Conservation (phyloP, 2,888 invertebrate genomes). For the Nomada fabriciana region DNA sequence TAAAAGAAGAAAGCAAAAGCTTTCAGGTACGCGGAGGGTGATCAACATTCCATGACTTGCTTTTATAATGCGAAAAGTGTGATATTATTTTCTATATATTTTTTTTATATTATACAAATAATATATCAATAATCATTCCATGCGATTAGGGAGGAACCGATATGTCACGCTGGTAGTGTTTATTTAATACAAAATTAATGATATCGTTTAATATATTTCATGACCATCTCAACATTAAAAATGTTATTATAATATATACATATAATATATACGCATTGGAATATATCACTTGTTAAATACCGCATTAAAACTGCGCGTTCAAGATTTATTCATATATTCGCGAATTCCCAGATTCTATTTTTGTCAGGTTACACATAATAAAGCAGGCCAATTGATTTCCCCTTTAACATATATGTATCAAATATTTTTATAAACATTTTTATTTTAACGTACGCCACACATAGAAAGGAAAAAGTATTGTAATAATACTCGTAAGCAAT, state of each 20-base stretch:
- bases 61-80: background rate
- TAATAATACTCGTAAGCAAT: slow-evolving; percentile 7
- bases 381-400: background rate
- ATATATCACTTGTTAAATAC: background rate
- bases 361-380: background rate
- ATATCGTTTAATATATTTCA: background rate
- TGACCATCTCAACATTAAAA: background rate
- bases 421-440: slow-evolving; percentile 22
- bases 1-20: background rate
- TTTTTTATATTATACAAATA: background rate
- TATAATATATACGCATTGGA: background rate
- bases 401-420: background rate
- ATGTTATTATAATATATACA: background rate
- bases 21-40: background rate
- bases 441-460: background rate
- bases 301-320: background rate
- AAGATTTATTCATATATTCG: background rate
- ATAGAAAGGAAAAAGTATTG: slow-evolving; percentile 1
- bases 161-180: background rate
- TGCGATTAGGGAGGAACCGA: background rate
- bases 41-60: slow-evolving; percentile 32
- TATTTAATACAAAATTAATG: background rate
- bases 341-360: slow-evolving; percentile 10
- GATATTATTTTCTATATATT: slow-evolving; percentile 2
- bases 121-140: background rate